Conservation (phyloP, 2,797 vertebrate species). For the Lagocephalus sceleratus region DNA sequence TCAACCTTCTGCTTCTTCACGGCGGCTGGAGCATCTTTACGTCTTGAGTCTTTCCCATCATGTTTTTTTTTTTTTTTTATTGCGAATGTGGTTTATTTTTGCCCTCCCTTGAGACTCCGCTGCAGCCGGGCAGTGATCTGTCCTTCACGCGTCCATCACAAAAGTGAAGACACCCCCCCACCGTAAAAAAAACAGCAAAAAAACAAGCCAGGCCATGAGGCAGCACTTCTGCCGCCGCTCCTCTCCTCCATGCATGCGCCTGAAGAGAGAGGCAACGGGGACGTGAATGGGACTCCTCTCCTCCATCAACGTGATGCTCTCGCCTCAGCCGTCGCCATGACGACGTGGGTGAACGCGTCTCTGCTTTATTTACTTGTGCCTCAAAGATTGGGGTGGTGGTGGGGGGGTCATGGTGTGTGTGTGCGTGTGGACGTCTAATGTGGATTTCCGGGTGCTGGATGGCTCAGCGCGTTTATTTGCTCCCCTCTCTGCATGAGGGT, state of each 20-base stretch:
- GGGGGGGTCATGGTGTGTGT: no score
- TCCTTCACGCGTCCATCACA: slow-evolving; percentile 6
- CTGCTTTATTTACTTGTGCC: slow-evolving; percentile 28
- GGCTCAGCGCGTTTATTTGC: slow-evolving; percentile 31
- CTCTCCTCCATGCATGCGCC: no score
- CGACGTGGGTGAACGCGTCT: slow-evolving; percentile 52
- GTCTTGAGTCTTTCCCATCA: no score
- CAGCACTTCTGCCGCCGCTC: no score
- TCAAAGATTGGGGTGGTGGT: slow-evolving; percentile 21
- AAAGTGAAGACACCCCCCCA: no score
- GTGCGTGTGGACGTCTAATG: slow-evolving; percentile 4
- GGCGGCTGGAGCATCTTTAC: no score
- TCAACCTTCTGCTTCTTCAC: background rate
- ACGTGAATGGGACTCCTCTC: slow-evolving; percentile 1
- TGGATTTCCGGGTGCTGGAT: slow-evolving; percentile 22
- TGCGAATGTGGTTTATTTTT: no score
- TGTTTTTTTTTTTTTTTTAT: no score
- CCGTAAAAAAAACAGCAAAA: no score
- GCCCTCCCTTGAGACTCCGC: no score
- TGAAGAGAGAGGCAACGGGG: background rate
- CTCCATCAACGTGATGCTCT: slow-evolving; percentile 44
- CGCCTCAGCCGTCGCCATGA: slow-evolving; percentile 65
- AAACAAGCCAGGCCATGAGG: no score
- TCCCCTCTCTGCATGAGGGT: slow-evolving; percentile 19
- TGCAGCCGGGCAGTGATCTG: slow-evolving; percentile 5